These are phyloP conservation scores for Thelaira solivaga DNA, from an alignment of 2,888 invertebrate species.

Conservation along the genomic window DNA sequence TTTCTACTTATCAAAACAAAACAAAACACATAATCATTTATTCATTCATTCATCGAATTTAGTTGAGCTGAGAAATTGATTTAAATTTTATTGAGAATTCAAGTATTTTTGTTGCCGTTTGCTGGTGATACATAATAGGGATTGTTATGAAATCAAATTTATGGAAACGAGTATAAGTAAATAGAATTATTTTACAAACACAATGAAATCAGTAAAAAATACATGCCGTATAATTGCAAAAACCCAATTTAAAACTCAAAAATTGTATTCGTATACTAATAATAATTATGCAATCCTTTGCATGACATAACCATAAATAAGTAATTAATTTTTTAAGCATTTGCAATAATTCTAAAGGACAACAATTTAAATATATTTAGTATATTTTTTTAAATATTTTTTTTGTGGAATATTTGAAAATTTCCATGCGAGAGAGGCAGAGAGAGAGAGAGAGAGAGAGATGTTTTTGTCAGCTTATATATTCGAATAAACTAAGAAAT, in stretches of 20 bases:
- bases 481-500: no score
- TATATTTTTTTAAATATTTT: no score
- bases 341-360: no score
- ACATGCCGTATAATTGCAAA: no score
- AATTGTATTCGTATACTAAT: neutral
- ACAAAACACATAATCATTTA: neutral
- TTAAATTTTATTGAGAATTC: constrained; percentile 42
- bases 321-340: neutral
- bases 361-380: no score
- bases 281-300: constrained; percentile 51
- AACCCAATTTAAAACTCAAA: no score
- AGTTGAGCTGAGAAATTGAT: constrained; percentile 48
- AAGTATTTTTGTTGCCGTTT: neutral
- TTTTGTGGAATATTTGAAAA: no score
- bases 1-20: constrained; percentile 14
- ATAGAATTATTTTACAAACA: neutral
- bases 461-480: no score
- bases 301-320: constrained; percentile 31
- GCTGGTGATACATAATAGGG: constrained; percentile 19
- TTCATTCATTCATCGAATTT: constrained; percentile 34
- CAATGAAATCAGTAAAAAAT: no score
- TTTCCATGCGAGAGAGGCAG: no score
- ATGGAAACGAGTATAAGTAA: neutral
- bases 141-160: constrained; percentile 52
- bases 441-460: no score